Percentiles rank a stretch among this genome's conserved stretches.
Conservation (phyloP, 2,113 vertebrate genomes). For the Excalfactoria chinensis region DNA sequence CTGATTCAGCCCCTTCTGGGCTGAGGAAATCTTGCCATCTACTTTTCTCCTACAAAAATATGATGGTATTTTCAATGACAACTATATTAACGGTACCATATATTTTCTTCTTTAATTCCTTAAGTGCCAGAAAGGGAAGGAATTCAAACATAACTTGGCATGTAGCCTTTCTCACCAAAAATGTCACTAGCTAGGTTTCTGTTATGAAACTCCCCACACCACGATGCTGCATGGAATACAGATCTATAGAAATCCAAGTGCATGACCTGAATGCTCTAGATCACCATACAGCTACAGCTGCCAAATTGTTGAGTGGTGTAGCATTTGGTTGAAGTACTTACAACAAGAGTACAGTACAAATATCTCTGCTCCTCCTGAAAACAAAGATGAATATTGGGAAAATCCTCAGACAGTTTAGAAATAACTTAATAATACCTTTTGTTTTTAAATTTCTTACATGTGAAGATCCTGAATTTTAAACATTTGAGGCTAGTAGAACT, state of each 20-base stretch:
- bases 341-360: background rate
- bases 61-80: background rate
- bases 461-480: background rate
- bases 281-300: background rate
- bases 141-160: background rate
- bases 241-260: background rate
- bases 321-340: fast-evolving
- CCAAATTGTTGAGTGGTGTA: background rate
- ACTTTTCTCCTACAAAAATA: background rate
- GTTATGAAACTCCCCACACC: background rate
- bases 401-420: background rate
- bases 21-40: background rate
- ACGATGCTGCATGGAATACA: fast-evolving
- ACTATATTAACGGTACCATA: background rate
- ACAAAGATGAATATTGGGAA: background rate
- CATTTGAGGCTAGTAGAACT: background rate
- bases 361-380: background rate
- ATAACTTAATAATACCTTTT: fast-evolving
- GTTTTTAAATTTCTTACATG: background rate
- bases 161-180: background rate
- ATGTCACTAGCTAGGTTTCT: background rate
- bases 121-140: background rate
- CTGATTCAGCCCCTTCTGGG: background rate
- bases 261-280: background rate
- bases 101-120: background rate